Percentiles rank a stretch among this genome's conserved stretches.
phyloP scores from a whole-genome alignment of 2,113 vertebrate genomes.

The Sander lucioperca region DNA sequence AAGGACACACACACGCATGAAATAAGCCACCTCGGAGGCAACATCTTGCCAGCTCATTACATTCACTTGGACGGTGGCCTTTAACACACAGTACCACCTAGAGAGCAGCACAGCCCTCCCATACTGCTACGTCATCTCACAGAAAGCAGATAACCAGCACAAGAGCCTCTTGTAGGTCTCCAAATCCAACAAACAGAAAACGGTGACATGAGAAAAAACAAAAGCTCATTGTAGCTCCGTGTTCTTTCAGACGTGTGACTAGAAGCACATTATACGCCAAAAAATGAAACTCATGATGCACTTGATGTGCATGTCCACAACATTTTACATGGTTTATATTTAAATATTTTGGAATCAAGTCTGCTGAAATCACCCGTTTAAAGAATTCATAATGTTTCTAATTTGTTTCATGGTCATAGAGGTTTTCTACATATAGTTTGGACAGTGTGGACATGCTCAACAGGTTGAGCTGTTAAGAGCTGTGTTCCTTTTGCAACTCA shows the following conservation, averaged over 20 bases:
- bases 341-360: neutral
- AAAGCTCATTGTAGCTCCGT: neutral
- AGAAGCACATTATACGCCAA: neutral
- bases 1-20: conserved; percentile 53
- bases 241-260: neutral
- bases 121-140: conserved; percentile 8
- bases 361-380: neutral
- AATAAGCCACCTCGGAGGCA: conserved; percentile 60
- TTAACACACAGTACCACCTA: conserved; percentile 64
- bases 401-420: neutral
- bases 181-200: neutral
- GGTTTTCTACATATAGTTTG: neutral
- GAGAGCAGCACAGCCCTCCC: conserved; percentile 35
- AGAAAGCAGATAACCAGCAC: neutral
- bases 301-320: neutral
- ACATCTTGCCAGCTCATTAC: conserved; percentile 76
- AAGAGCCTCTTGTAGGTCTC: neutral
- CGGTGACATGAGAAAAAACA: neutral
- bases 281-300: neutral
- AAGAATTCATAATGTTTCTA: neutral
- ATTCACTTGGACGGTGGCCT: conserved; percentile 57
- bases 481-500: neutral
- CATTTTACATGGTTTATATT: neutral
- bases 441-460: neutral
- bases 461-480: neutral